Evolutionary conservation across 2,888 invertebrate species (phyloP).

Genomic region (Cheilosia urbana): DNA sequence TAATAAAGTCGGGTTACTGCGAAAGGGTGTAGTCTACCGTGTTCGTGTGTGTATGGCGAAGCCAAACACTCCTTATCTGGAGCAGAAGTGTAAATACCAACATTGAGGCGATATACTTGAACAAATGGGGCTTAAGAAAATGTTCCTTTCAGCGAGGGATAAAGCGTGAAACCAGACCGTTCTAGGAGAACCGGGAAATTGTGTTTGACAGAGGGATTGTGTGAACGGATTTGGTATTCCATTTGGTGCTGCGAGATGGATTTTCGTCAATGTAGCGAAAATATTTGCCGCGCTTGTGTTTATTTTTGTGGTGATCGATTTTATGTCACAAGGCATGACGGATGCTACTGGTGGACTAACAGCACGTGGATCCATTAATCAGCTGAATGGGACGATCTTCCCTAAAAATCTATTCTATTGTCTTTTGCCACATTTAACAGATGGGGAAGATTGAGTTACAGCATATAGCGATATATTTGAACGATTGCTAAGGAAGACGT

Average conservation of each 20-base stretch:
- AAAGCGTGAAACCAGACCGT: not conserved
- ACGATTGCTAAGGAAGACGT: too few relatives aligned
- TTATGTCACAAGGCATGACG: too few relatives aligned
- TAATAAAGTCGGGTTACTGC: slow-evolving; percentile 8
- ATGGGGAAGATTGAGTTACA: too few relatives aligned
- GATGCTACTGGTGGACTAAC: too few relatives aligned
- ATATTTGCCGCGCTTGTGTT: not conserved
- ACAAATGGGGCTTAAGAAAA: slow-evolving; percentile 3
- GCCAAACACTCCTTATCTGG: not conserved
- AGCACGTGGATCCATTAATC: too few relatives aligned
- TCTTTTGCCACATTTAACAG: too few relatives aligned
- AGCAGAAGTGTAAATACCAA: not conserved
- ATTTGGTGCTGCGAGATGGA: not conserved
- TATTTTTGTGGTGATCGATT: not conserved
- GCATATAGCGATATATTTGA: too few relatives aligned
- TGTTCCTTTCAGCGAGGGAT: not conserved
- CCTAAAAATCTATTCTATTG: too few relatives aligned
- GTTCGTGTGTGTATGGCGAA: not conserved
- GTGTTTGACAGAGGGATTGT: slow-evolving; percentile 7
- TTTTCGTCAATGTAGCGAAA: not conserved
- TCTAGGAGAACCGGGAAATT: not conserved
- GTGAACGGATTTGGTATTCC: not conserved
- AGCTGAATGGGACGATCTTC: too few relatives aligned
- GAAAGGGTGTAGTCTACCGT: not conserved
- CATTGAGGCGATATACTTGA: not conserved